Percentiles rank a stretch among this genome's conserved stretches.
Evolutionary conservation across 1,140 invertebrate genomes (phyloP).

Genomic region (Nasonia giraulti): DNA sequence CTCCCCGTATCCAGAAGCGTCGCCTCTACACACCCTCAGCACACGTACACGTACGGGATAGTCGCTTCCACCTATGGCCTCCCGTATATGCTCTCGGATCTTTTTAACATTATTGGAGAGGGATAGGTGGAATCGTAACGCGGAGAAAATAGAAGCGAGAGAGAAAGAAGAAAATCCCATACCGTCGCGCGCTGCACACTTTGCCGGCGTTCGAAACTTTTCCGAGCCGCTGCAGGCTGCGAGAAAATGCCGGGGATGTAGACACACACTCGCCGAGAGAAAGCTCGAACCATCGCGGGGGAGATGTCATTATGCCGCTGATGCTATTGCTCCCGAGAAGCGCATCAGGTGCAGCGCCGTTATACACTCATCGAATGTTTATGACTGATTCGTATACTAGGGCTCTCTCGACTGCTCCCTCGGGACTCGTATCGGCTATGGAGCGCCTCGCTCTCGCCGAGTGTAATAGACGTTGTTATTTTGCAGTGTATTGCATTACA

Average conservation of each 20-base stretch:
- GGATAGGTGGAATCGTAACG: background rate
- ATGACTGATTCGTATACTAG: too few relatives aligned
- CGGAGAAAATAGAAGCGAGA: background rate
- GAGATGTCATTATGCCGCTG: background rate
- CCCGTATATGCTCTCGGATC: background rate
- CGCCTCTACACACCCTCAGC: background rate
- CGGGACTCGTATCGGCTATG: too few relatives aligned
- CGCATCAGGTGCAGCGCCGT: too few relatives aligned
- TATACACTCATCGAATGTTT: too few relatives aligned
- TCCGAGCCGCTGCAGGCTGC: background rate
- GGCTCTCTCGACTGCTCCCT: too few relatives aligned
- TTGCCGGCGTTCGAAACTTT: background rate
- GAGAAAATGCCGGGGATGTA: too few relatives aligned
- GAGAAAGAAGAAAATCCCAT: background rate
- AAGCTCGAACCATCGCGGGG: background rate
- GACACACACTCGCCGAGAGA: background rate
- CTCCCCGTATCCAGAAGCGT: background rate
- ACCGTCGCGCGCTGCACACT: background rate
- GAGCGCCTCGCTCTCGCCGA: too few relatives aligned
- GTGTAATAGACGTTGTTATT: too few relatives aligned
- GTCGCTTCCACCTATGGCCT: background rate
- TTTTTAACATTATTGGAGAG: constrained; percentile 40
- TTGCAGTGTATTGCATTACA: too few relatives aligned
- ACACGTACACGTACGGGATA: background rate
- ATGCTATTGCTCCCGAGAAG: too few relatives aligned